Conservation (phyloP, 2,888 invertebrate genomes). For the Apodemia hepburni region DNA sequence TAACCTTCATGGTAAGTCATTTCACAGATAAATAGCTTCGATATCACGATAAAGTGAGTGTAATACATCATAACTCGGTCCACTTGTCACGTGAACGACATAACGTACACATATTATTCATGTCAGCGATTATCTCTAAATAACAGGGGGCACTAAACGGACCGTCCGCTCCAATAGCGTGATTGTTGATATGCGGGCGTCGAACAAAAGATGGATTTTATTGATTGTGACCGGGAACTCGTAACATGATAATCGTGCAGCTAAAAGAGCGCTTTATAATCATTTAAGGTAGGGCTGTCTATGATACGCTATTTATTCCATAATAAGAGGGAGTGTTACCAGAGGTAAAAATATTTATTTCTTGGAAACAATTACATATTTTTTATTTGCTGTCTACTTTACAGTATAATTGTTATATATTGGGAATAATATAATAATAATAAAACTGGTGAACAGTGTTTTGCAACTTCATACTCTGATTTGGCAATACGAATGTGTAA, state of each 20-base stretch:
- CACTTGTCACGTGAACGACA: slow-evolving; percentile 30
- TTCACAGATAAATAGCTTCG: slow-evolving; percentile 12
- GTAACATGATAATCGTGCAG: slow-evolving; percentile 36
- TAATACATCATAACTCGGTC: slow-evolving; percentile 33
- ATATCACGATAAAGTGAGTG: slow-evolving; percentile 21
- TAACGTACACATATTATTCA: slow-evolving; percentile 35
- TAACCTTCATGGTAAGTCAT: slow-evolving; percentile 5
- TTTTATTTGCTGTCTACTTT: no score
- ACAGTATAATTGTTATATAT: no score
- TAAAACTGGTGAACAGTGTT: no score
- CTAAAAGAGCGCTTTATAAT: slow-evolving; percentile 15
- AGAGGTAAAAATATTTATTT: no score
- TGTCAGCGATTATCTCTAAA: slow-evolving; percentile 37
- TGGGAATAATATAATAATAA: no score
- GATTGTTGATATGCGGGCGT: slow-evolving; percentile 55
- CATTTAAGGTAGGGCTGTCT: not conserved
- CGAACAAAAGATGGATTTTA: slow-evolving; percentile 51
- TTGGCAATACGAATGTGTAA: no score
- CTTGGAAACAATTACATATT: no score
- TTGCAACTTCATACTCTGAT: no score
- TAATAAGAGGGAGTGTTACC: not conserved
- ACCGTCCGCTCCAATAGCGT: slow-evolving; percentile 45
- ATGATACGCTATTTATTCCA: not conserved
- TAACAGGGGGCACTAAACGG: slow-evolving; percentile 41
- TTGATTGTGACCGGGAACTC: slow-evolving; percentile 35